Evolutionary conservation across 1,140 invertebrate genomes (phyloP).

Genomic region (Aphaenogaster rudis): DNA sequence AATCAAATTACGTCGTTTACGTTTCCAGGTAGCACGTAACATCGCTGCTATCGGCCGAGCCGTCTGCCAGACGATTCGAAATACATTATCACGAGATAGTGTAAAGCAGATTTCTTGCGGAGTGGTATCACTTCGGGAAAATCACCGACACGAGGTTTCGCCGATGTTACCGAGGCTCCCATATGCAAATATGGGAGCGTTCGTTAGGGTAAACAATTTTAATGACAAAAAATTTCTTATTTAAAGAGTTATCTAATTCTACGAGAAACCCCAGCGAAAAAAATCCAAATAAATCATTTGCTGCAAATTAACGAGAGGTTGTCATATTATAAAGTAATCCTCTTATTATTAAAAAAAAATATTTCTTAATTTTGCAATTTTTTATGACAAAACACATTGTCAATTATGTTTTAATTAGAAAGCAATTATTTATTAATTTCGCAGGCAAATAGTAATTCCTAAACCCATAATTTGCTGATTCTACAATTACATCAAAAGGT

Average conservation of each 20-base stretch:
- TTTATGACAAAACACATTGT: not conserved
- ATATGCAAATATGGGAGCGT: slow-evolving; percentile 26
- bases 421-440: not conserved
- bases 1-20: slow-evolving; percentile 65
- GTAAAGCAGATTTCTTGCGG: slow-evolving; percentile 49
- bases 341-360: not conserved
- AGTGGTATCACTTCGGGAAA: slow-evolving; percentile 43
- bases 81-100: slow-evolving; percentile 59
- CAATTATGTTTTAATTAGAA: not conserved
- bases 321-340: not conserved
- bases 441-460: not conserved
- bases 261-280: not conserved
- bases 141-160: slow-evolving; percentile 20
- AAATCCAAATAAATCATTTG: not conserved
- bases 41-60: slow-evolving; percentile 41
- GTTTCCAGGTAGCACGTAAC: slow-evolving; percentile 59
- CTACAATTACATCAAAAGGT: slow-evolving; percentile 37
- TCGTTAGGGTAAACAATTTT: not conserved
- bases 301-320: not conserved
- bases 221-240: not conserved
- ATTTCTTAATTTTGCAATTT: not conserved
- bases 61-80: slow-evolving; percentile 59
- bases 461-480: slow-evolving; percentile 39
- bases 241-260: not conserved
- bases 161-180: not conserved